These are phyloP conservation scores for Toxotes lorentzi DNA, from an alignment of 2,797 vertebrate species.

Conservation along the genomic window DNA sequence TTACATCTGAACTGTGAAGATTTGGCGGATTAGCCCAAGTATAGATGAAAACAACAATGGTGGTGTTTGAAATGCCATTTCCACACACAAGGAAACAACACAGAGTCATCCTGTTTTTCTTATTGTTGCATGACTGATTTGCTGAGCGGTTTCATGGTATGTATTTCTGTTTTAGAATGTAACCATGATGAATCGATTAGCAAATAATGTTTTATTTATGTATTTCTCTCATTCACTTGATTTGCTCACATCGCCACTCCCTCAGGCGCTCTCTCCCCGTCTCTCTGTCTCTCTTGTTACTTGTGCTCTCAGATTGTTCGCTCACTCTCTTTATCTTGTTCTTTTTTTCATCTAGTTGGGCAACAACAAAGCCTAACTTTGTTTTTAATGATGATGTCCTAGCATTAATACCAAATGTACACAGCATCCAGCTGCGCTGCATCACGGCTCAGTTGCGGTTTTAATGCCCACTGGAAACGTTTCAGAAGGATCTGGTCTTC, in stretches of 20 bases:
- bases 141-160: background rate
- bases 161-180: background rate
- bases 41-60: background rate
- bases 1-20: background rate
- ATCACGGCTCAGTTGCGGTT: background rate
- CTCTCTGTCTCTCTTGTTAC: background rate
- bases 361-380: too few relatives aligned
- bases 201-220: slow-evolving; percentile 10
- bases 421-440: background rate
- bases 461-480: background rate
- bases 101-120: background rate
- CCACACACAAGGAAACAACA: background rate
- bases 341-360: background rate
- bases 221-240: background rate
- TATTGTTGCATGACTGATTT: background rate
- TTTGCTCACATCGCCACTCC: background rate
- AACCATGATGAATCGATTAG: background rate
- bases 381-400: background rate
- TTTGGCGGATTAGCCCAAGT: background rate
- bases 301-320: background rate
- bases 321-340: background rate
- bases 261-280: background rate
- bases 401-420: background rate
- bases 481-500: background rate
- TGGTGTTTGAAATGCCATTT: background rate